These are phyloP conservation scores for Cantharis flavilabris DNA, from an alignment of 2,888 invertebrate genomes.

Conservation along the genomic window DNA sequence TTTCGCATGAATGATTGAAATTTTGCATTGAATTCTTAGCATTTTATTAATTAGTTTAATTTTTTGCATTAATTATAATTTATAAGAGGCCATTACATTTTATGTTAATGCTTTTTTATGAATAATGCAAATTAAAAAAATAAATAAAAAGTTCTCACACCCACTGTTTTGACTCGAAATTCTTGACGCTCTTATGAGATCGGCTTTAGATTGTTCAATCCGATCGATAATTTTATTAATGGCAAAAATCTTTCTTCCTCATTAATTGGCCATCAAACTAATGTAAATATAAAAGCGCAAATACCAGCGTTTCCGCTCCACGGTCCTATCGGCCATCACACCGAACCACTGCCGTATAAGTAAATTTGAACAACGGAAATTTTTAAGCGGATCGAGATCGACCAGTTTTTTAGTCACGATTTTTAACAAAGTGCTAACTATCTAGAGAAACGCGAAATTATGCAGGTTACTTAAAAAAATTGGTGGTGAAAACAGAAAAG, in stretches of 20 bases:
- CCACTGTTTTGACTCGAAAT: neutral
- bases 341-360: neutral
- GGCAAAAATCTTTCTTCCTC: neutral
- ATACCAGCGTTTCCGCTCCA: too few relatives aligned
- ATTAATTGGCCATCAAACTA: neutral
- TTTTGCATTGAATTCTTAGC: neutral
- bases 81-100: neutral
- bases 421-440: neutral
- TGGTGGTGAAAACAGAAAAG: neutral
- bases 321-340: too few relatives aligned
- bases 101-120: neutral
- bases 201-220: neutral
- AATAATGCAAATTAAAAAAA: slow-evolving; percentile 1
- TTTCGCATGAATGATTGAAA: neutral
- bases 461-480: neutral
- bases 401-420: neutral
- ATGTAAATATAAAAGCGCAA: too few relatives aligned
- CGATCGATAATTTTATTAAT: neutral
- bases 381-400: neutral
- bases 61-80: neutral
- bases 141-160: neutral
- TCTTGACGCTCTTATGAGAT: neutral
- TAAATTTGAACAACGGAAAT: neutral
- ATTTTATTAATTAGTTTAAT: neutral
- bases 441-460: neutral